Conservation (phyloP, 2,113 vertebrate genomes). For the Cinclus cinclus region DNA sequence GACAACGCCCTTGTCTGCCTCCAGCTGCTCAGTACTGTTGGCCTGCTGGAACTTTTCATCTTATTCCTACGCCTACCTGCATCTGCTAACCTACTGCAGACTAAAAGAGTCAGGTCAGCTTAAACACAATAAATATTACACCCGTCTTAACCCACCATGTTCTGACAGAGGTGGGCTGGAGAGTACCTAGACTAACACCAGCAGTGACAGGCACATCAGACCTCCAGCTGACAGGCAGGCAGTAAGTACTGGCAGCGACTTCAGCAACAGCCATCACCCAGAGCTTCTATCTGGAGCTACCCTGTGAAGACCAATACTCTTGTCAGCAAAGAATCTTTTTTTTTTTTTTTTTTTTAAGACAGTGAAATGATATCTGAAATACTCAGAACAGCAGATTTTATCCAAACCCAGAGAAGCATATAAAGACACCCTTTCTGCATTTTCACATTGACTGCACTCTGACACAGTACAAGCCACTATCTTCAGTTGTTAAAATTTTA, state of each 20-base stretch:
- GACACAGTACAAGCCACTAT: rapidly evolving
- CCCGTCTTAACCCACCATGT: not conserved
- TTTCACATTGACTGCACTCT: not conserved
- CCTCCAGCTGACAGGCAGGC: not conserved
- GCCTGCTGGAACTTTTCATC: conserved; percentile 15
- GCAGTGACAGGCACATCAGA: not conserved
- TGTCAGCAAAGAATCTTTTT: rapidly evolving
- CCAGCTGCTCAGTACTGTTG: not conserved
- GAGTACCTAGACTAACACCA: not conserved
- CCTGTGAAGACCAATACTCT: not conserved
- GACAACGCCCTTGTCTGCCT: not conserved
- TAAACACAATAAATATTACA: not conserved
- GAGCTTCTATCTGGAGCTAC: not conserved
- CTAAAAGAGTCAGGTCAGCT: not conserved
- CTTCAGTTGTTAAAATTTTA: not conserved
- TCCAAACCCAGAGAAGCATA: not conserved
- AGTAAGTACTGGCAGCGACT: rapidly evolving
- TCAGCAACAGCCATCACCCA: rapidly evolving
- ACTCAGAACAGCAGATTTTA: not conserved
- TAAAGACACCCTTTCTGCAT: not conserved
- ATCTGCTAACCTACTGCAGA: not conserved
- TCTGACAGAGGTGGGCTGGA: not conserved
- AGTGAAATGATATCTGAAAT: not conserved
- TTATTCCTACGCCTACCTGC: not conserved
- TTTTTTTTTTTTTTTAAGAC: not conserved